phyloP scores from a whole-genome alignment of 2,113 vertebrate species.

The Poicephalus meyeri region DNA sequence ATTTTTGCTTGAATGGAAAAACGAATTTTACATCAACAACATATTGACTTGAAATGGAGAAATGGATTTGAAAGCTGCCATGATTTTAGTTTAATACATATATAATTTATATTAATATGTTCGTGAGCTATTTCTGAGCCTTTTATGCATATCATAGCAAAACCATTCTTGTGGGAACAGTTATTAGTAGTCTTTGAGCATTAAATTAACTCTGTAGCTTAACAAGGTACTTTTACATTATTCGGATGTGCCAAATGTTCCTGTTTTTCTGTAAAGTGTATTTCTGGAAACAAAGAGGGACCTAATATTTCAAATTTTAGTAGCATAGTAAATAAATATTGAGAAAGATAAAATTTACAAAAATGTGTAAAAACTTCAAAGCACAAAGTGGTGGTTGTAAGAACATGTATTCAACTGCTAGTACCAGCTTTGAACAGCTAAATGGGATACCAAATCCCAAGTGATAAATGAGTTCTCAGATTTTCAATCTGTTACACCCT shows the following conservation, averaged over 20 bases:
- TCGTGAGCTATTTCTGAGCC: neutral
- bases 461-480: neutral
- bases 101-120: neutral
- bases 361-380: neutral
- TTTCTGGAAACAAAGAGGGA: neutral
- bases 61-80: neutral
- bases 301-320: neutral
- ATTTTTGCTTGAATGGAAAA: neutral
- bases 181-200: neutral
- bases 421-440: neutral
- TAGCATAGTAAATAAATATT: neutral
- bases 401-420: neutral
- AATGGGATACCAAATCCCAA: neutral
- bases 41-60: neutral
- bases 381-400: neutral
- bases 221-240: neutral
- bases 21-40: neutral
- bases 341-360: neutral
- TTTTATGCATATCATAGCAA: neutral
- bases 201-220: neutral
- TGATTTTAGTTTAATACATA: neutral
- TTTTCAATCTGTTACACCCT: neutral
- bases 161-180: neutral
- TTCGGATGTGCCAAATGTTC: neutral
- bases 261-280: neutral